Conservation (phyloP, 2,797 vertebrate genomes). For the Clarias fuscus region DNA sequence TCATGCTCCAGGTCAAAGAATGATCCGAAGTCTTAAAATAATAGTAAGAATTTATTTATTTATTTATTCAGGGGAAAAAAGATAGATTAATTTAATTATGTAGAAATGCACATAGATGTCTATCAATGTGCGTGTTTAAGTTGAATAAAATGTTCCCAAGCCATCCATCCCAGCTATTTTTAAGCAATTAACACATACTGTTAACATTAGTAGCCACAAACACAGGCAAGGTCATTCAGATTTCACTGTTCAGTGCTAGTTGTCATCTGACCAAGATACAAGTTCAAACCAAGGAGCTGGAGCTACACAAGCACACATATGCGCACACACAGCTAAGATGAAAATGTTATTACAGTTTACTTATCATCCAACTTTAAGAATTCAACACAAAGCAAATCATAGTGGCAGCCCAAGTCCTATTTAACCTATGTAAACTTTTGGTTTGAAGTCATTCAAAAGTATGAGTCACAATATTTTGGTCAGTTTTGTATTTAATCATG, state of each 20-base stretch:
- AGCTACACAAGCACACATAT: neutral
- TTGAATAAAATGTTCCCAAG: neutral
- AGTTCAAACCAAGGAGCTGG: neutral
- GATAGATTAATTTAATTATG: neutral
- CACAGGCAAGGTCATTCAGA: neutral
- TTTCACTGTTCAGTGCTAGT: neutral
- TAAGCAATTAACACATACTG: neutral
- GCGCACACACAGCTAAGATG: neutral
- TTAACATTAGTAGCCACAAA: constrained; percentile 15
- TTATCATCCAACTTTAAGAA: neutral
- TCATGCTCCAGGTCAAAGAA: constrained; percentile 97
- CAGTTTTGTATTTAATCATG: neutral
- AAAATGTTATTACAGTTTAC: neutral
- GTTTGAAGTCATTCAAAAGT: neutral
- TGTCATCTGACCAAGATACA: neutral
- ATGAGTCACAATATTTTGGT: neutral
- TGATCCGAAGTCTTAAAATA: constrained; percentile 88
- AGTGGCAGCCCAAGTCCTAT: too few relatives aligned
- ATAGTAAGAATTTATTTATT: neutral
- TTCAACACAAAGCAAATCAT: neutral
- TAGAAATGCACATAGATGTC: neutral
- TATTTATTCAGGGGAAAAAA: too few relatives aligned
- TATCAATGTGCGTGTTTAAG: neutral
- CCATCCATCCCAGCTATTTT: too few relatives aligned
- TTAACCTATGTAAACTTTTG: neutral